Conservation (phyloP, 2,113 vertebrate species). For the Cryptotis parvus region DNA sequence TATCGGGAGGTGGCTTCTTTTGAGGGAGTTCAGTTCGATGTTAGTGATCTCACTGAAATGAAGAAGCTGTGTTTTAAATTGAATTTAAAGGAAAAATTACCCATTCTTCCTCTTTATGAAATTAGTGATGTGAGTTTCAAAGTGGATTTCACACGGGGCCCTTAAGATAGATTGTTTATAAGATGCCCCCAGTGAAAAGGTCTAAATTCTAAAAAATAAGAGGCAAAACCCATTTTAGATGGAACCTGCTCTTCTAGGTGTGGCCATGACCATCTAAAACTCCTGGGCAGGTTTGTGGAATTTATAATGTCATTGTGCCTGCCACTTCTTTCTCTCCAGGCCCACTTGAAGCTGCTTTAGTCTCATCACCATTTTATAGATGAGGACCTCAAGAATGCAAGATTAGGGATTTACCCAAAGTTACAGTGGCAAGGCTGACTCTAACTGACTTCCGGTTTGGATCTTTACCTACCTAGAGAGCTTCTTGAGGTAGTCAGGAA, state of each 20-base stretch:
- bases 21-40: not conserved
- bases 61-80: not conserved
- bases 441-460: not conserved
- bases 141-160: not conserved
- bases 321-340: not conserved
- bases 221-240: conserved; percentile 2
- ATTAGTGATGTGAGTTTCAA: conserved; percentile 8
- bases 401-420: not conserved
- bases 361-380: conserved; percentile 15
- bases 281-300: not conserved
- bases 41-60: not conserved
- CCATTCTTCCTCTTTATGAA: not conserved
- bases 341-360: not conserved
- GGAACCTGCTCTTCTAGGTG: not conserved
- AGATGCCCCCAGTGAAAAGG: not conserved
- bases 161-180: not conserved
- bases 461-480: not conserved
- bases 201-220: not conserved
- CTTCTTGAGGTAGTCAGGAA: not conserved
- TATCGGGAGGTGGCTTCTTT: not conserved
- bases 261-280: not conserved
- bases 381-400: not conserved
- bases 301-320: not conserved
- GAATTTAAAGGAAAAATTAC: not conserved
- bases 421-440: not conserved